These are phyloP conservation scores for Scytalopus superciliaris DNA, from an alignment of 2,113 vertebrate genomes.

Conservation along the genomic window DNA sequence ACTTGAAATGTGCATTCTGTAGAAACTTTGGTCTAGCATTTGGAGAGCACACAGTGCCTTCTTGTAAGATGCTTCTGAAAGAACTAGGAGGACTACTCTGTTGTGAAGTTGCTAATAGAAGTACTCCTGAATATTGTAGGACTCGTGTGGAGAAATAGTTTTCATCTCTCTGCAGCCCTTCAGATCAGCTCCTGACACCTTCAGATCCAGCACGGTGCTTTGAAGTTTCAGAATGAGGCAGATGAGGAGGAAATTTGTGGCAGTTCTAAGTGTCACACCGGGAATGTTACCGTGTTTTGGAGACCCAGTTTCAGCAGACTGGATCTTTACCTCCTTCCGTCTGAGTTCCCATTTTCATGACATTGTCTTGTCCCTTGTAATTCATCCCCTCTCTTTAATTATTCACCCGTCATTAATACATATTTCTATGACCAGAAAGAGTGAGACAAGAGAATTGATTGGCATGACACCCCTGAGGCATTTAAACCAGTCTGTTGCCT, in stretches of 20 bases:
- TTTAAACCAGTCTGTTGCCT: slow-evolving; percentile 34
- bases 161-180: neutral
- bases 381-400: neutral
- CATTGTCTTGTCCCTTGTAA: slow-evolving; percentile 13
- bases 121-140: neutral
- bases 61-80: neutral
- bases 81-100: neutral
- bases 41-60: neutral
- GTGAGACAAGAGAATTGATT: neutral
- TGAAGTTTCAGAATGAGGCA: neutral
- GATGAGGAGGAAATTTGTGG: rapidly evolving
- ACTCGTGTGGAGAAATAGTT: neutral
- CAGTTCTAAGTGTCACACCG: neutral
- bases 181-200: neutral
- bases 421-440: neutral
- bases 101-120: neutral
- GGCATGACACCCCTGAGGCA: neutral
- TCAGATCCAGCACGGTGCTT: neutral
- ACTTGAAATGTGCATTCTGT: rapidly evolving
- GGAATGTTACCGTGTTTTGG: neutral
- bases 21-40: neutral
- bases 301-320: neutral
- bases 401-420: slow-evolving; percentile 1
- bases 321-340: neutral
- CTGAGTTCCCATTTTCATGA: neutral